These are phyloP conservation scores for Peromyscus californicus DNA, from an alignment of 2,113 vertebrate genomes.

Conservation along the genomic window DNA sequence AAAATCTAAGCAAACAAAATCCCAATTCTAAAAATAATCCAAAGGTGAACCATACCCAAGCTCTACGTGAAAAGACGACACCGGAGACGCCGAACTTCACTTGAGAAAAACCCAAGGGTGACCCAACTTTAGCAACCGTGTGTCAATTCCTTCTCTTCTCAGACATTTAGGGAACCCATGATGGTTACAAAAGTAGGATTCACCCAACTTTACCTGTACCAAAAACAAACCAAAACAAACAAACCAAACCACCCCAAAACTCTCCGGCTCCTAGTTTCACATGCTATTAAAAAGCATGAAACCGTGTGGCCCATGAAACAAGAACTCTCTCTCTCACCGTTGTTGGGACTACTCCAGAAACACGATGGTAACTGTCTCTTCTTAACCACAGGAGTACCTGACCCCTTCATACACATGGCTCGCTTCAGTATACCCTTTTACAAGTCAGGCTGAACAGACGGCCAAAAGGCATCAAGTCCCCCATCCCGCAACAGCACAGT, in stretches of 20 bases:
- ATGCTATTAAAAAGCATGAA: neutral
- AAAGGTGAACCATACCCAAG: neutral
- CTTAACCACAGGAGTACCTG: neutral
- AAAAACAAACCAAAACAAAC: neutral
- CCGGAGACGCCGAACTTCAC: neutral
- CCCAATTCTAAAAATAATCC: constrained; percentile 22
- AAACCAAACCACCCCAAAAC: neutral
- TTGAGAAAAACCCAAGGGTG: constrained; percentile 3
- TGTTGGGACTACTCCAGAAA: neutral
- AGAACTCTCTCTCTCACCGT: neutral
- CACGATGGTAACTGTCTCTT: neutral
- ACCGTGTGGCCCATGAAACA: neutral
- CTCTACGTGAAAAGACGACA: neutral
- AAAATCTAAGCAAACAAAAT: constrained; percentile 50
- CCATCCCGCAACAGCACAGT: neutral
- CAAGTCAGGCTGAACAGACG: constrained; percentile 39
- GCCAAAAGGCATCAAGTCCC: neutral
- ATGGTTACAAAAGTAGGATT: neutral
- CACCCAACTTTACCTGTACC: neutral
- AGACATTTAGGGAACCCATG: neutral
- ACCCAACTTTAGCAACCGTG: neutral
- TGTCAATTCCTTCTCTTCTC: constrained; percentile 33
- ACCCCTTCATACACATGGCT: neutral
- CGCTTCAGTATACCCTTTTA: neutral
- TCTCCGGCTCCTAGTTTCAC: constrained; percentile 22